Evolutionary conservation across 2,888 invertebrate genomes (phyloP).

Genomic region (Drosophila mimetica): DNA sequence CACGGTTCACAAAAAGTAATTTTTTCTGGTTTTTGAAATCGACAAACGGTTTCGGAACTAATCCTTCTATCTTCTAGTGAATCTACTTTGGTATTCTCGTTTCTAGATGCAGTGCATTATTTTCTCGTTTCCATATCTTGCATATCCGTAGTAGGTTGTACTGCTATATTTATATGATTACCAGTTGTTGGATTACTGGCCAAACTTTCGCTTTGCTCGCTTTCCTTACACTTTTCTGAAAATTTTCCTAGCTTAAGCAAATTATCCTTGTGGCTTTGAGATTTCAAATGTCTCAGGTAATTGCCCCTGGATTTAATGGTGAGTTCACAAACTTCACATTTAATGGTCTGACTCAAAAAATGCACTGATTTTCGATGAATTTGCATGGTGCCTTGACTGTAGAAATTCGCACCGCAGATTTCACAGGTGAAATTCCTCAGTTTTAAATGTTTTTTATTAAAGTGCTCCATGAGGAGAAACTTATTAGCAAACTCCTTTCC

Average conservation of each 20-base stretch:
- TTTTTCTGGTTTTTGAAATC: neutral
- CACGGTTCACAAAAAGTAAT: conserved; percentile 14
- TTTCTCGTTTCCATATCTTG: neutral
- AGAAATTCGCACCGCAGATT: conserved; percentile 42
- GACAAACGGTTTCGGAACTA: neutral
- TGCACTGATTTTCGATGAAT: conserved; percentile 40
- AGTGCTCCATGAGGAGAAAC: conserved; percentile 23
- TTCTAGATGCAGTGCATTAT: neutral
- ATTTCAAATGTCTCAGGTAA: conserved; percentile 45
- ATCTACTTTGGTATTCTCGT: neutral
- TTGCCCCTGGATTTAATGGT: conserved; percentile 39
- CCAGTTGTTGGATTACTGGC: neutral
- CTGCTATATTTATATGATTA: too few relatives aligned
- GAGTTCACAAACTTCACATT: conserved; percentile 40
- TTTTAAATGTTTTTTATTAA: conserved; percentile 37
- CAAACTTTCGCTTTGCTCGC: neutral
- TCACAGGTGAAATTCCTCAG: conserved; percentile 43
- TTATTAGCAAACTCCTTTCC: conserved; percentile 4
- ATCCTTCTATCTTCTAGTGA: too few relatives aligned
- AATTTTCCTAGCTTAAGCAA: neutral
- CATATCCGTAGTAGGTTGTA: neutral
- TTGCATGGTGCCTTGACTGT: conserved; percentile 23
- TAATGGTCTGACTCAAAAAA: neutral
- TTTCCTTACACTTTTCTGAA: neutral
- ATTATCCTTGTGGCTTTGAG: conserved; percentile 28